phyloP scores from a whole-genome alignment of 2,888 invertebrate species.

The Erebia palarica region DNA sequence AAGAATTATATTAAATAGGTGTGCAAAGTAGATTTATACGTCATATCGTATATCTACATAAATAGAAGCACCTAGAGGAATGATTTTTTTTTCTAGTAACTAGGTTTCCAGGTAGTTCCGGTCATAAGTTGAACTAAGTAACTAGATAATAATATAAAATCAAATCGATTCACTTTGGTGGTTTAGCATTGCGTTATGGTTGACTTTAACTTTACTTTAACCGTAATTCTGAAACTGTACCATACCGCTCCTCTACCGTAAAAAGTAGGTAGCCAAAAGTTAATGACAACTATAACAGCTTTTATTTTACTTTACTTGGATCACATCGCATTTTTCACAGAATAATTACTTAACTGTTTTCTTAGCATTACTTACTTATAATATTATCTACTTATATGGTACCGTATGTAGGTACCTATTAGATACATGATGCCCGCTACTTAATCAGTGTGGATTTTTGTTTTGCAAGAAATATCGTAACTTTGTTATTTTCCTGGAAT shows the following conservation, averaged over 20 bases:
- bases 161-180: constrained; percentile 39
- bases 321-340: neutral
- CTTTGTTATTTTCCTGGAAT: no score
- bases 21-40: no score
- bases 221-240: constrained; percentile 39
- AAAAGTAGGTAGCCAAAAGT: constrained; percentile 29
- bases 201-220: constrained; percentile 39
- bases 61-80: neutral
- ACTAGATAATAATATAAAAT: constrained; percentile 28
- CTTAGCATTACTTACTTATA: no score
- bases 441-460: no score
- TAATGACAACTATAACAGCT: constrained; percentile 7
- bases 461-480: no score
- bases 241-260: constrained; percentile 39
- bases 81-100: neutral
- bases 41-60: no score
- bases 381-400: no score
- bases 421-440: no score
- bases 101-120: constrained; percentile 17
- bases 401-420: no score
- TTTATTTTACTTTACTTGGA: neutral
- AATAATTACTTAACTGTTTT: neutral
- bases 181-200: constrained; percentile 38
- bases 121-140: constrained; percentile 25
- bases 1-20: no score